phyloP scores from a whole-genome alignment of 2,797 vertebrate species.

The Nasua narica region DNA sequence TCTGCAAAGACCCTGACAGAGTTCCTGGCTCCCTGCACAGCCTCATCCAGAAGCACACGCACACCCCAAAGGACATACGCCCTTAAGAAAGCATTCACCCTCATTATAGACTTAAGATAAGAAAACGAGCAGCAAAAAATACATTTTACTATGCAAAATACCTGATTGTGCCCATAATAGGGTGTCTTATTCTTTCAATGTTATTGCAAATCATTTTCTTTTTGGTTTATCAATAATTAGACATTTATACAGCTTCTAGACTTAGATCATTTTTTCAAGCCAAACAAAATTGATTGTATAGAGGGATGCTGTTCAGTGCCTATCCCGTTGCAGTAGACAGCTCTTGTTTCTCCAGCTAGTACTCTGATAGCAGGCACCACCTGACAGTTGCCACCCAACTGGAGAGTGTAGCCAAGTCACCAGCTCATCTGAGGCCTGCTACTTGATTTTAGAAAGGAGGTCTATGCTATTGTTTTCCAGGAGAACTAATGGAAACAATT shows the following conservation, averaged over 20 bases:
- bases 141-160: not conserved
- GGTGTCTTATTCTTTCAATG: not conserved
- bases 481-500: not conserved
- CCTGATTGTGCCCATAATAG: not conserved
- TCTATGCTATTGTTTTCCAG: not conserved
- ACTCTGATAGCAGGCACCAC: not conserved
- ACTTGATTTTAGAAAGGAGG: not conserved
- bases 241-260: not conserved
- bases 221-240: not conserved
- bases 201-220: not conserved
- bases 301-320: not conserved
- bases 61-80: not conserved
- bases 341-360: not conserved
- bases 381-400: rapidly evolving
- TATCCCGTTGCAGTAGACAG: not conserved
- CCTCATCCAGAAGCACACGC: not conserved
- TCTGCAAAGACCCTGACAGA: not conserved
- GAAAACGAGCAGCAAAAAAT: not conserved
- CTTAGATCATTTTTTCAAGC: not conserved
- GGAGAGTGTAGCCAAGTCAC: too few species aligned
- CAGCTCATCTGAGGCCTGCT: not conserved
- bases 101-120: not conserved
- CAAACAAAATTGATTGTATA: not conserved
- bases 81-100: not conserved
- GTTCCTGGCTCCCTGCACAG: not conserved